Base-by-base conservation (phyloP, 1,140 invertebrate genomes). In the Papilio xuthus region DNA sequence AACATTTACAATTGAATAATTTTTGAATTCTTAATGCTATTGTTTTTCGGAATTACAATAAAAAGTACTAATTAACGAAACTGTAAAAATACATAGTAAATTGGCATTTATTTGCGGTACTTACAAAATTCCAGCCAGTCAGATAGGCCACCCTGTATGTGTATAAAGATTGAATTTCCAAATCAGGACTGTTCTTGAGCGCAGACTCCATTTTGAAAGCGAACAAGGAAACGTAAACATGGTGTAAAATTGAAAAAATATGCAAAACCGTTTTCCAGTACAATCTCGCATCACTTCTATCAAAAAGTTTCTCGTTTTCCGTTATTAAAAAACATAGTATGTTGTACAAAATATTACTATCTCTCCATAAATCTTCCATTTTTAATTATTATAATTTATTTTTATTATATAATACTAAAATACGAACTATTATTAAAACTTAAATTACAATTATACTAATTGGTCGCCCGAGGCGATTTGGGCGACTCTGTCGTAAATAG, bases 111-210 rank as follows among this genome's bases (percentile, higher is more conserved):
- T 4, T 56, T 20, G 74, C 18, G 42, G 20, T 82, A 92, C 91
- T 92, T 77, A 92, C 91, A 80, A 92, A 90, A 84, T 89, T 91
- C 91, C 91, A 92, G 12, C 91, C 91, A 60, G 91, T 92, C 0
- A 92, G 77, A 60, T 86, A 90, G 6, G 80, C 89, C 8, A 74
- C 70, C 15, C 84, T 73, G 69, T 67, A 91, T 13, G 80, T 86
- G 47, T 88, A 85, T 4, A 92, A 44, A 15, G 79, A 82, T 15
- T 79, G 70, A 1, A 92, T 76, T 23, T 88, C 80, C 0, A 77
- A 69, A 15, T 84, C 67, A 0, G 69, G 15, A 67, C 84, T 81
- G 8, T 28, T 60, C 8, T 80, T 75, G 28, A 90, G 15, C 2
- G 26, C 26, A 4, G 23, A 26, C 15, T 87, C 80, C 8, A 89